Base-by-base conservation (phyloP, 2,888 invertebrate genomes). In the Neoscelio sp. region DNA sequence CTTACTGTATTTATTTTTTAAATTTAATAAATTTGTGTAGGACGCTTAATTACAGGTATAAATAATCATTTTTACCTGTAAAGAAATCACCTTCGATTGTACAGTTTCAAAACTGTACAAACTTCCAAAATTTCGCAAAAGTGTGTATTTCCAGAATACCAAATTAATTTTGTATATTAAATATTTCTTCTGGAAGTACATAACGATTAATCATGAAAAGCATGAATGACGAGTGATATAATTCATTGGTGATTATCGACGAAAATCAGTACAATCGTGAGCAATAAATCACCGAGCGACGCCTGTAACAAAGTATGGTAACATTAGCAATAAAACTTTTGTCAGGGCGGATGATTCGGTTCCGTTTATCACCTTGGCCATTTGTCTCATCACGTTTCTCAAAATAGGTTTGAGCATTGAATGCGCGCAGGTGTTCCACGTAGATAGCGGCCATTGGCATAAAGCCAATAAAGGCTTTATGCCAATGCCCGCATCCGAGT, bases 361-460 rank as follows among this genome's bases (percentile, higher is more conserved):
- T 78, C 73, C 68, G 73, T 68, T 74, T 78, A 60, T 78, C 78
- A 74, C 74, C 74, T 78, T 78, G 74, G 68, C 74, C 74, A 73
- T 80, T 73, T 80, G 78, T 80, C 75, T 75, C 75, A 65, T 75
- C 75, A 60, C 78, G 78, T 81, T 81, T 60, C 76, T 81, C 65
- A 70, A 81, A 79, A 79, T 78, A 73, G 73, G 76, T 76, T 76
- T 54, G 73, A 83, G 81, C 82, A 81, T 81, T 77, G 83, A 81
- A 82, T 83, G 85, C 85, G 86, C 86, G 86, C 88, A 88, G 88
- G 88, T 88, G 88, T 87, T 88, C 86, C 86, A 87, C 85, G 88
- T 87, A 88, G 88, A 89, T 89, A 88, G 87, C 85, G 81, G 84
- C 83, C 85, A 88, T 88, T 89, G 88, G 88, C 88, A 87, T 85